Base-by-base conservation (phyloP, 2,888 invertebrate species). In the Eulithis testata region DNA sequence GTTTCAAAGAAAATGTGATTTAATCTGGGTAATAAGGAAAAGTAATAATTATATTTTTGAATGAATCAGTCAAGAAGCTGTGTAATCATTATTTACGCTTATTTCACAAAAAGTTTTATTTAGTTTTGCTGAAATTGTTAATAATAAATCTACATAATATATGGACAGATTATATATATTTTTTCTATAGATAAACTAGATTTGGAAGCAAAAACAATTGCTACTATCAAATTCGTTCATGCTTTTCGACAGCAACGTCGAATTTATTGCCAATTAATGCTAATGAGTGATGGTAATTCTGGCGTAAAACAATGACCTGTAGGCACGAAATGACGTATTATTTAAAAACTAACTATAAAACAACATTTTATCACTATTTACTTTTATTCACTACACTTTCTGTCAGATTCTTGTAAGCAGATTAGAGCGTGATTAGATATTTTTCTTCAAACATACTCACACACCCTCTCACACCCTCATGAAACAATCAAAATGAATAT, bases 261-360 rank as follows among this genome's bases (percentile, higher is more conserved):
- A 54, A 67, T 69, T 66, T 65, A 70, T 65, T 54, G 67, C 27
- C 60, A 56, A 70, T 70, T 73, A 68, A 72, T 73, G 71, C 63
- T 72, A 74, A 76, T 76, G 66, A 73, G 60, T 47, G 49, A 43
- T 60, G 62, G 51, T 59, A 65, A 71, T 65, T 66, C 37, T 53
- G 44, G 63, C 54, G 65, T 57, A 62, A 67, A 69, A 59, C 64
- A 71, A 71, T 63, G 47, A 57, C 69, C 56, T 53, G 58, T 50
- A 51, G 60, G 59, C 73, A 71, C 63, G 66, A 59, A 66, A 70
- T 54, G 58, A 55, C 45, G 14, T 49, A 37, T 52, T 45, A 62
- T 52, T 65, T 58, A 53, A 49, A 64, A 58, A 50, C 43, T 5
- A 9, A 45, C 52, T 44, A 14, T 57, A 11, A 53, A 57, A 53